phyloP scores from a whole-genome alignment of 92 coral and sea anemone species.

The Palythoa caribaeorum region DNA sequence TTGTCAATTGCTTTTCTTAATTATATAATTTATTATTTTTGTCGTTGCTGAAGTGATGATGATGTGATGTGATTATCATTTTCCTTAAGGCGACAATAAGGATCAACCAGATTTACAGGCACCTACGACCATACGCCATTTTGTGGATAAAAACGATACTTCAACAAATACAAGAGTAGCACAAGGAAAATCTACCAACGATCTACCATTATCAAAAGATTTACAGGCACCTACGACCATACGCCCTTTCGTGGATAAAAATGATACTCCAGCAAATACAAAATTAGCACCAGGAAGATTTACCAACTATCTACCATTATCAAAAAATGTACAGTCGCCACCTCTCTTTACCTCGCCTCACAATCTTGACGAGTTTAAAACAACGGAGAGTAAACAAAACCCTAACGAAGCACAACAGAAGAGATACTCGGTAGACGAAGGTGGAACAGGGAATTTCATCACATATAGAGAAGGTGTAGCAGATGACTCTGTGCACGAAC shows the following conservation, averaged over 20 bases:
- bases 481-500: slow-evolving; percentile 44
- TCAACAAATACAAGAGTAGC: neutral
- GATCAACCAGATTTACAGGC: neutral
- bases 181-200: neutral
- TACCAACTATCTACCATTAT: slow-evolving; percentile 20
- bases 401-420: slow-evolving; percentile 24
- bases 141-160: neutral
- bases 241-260: neutral
- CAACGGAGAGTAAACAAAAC: slow-evolving; percentile 22
- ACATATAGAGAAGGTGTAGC: neutral
- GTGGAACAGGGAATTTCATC: slow-evolving; percentile 7
- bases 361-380: slow-evolving; percentile 7
- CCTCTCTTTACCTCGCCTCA: slow-evolving; percentile 33
- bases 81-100: neutral
- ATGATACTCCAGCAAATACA: neutral
- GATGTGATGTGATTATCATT: neutral
- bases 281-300: neutral
- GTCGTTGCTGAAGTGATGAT: too few species aligned
- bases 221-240: neutral
- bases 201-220: neutral
- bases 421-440: slow-evolving; percentile 24
- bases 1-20: too few species aligned
- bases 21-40: too few species aligned
- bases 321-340: slow-evolving; percentile 28
- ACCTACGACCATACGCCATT: neutral